Evolutionary conservation across 2,113 vertebrate species (phyloP), one percentile per base, ranked within the genome.

Genomic region (Eidolon helvum): DNA sequence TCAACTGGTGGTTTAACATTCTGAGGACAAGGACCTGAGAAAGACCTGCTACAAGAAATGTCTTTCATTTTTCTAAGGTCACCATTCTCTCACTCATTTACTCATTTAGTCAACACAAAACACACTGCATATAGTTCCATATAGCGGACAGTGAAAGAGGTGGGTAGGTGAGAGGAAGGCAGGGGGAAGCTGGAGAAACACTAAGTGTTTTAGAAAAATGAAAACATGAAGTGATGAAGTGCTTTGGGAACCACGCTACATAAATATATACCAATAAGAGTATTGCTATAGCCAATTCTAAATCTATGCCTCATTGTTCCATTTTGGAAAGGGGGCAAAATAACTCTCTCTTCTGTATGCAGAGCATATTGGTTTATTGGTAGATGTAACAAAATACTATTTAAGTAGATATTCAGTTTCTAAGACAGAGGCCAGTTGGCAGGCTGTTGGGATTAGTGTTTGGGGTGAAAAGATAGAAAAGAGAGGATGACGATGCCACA

Each of bases 211-310:
- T 45, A 66, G 33, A 53, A n/a, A 10, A 68, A 7, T 28, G 26
- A 11, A 59, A 28, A 38, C 12, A 71, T 53, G 43, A 43, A 53
- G n/a, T 2, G 45, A n/a, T 6, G 26, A 40, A 24, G n/a, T 2
- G 2, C 74, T 21, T 71, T 71, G 55, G 33, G 38, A 85, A 71
- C 28, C 43, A 63, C 8, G 59, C 19, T 24, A 45, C 15, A 45
- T 18, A 84, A 96, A 77, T n/a, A 43, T 63, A 19, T 7, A 78
- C 59, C 40, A 68, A 35, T n/a, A 77, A 89, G 16, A 43, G 22
- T 43, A 69, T 21, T 38, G 8, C 48, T 50, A 59, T 12, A 69
- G 35, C 26, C 24, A 68, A 82, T 35, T 35, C 63, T 55, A 33
- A 50, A 30, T 48, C 69, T 57, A 48, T 12, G 55, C 28, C 28